phyloP scores from a whole-genome alignment of 37 sponge, comb jelly and placozoan species.

The Chondrilla cf. caribensis region DNA sequence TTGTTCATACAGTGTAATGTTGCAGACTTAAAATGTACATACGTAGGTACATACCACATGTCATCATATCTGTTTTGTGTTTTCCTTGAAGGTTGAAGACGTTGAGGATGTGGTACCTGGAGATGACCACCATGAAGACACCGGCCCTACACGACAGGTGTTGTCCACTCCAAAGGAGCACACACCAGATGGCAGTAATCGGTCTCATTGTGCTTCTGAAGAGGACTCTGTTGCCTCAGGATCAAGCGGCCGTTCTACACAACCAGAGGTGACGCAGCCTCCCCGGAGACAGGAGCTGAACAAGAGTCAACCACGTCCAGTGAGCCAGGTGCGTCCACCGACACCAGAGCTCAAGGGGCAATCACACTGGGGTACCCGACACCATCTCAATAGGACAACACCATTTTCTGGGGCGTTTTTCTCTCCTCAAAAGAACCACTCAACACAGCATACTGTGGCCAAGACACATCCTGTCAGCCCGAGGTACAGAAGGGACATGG shows the following conservation, averaged over 20 bases:
- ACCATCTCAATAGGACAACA: conserved; percentile 6
- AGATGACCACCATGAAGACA: too few species aligned
- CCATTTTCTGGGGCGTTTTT: not conserved
- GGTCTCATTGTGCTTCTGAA: not conserved
- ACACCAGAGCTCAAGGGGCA: conserved; percentile 22
- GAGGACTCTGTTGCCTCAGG: not conserved
- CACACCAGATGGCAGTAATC: not conserved
- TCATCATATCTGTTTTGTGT: too few species aligned
- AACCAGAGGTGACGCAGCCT: not conserved
- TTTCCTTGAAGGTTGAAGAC: conserved; percentile 1
- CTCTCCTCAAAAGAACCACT: not conserved
- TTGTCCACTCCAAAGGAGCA: not conserved
- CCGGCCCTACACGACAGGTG: not conserved
- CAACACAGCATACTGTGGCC: not conserved
- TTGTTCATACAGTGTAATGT: too few species aligned
- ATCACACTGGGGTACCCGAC: not conserved
- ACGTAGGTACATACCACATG: too few species aligned
- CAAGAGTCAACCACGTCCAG: not conserved
- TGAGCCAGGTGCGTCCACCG: not conserved
- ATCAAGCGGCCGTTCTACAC: not conserved
- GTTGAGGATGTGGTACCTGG: not conserved
- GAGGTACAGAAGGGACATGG: conserved; percentile 14
- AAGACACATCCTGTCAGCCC: conserved; percentile 1
- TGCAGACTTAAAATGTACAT: too few species aligned
- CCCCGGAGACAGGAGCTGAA: not conserved